These are phyloP conservation scores for Mythimna loreyi DNA, from an alignment of 2,888 invertebrate species.

Conservation along the genomic window DNA sequence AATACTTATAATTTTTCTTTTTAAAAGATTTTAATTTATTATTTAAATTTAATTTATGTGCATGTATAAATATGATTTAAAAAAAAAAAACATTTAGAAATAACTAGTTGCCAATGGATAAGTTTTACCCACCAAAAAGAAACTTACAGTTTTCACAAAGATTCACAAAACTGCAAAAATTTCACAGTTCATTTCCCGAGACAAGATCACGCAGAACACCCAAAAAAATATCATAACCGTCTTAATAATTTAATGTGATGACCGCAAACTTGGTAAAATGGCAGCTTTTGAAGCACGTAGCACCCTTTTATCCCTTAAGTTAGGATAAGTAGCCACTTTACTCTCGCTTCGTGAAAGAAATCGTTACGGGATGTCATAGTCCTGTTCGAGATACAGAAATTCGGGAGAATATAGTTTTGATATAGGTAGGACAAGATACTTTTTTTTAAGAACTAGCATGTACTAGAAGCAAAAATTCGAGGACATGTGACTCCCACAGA, in stretches of 20 bases:
- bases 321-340: conserved; percentile 30
- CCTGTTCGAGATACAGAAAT: conserved; percentile 2
- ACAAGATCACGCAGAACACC: conserved; percentile 12
- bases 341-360: background rate
- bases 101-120: no score
- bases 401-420: background rate
- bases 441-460: no score
- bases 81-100: no score
- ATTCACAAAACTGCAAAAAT: background rate
- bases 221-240: conserved; percentile 21
- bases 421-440: background rate
- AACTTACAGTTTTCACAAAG: background rate
- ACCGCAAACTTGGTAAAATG: conserved; percentile 34
- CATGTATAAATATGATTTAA: no score
- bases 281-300: conserved; percentile 49
- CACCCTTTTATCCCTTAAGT: conserved; percentile 30
- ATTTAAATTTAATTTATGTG: no score
- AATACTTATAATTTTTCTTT: no score
- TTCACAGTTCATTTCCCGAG: background rate
- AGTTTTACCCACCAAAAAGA: no score
- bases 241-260: conserved; percentile 50
- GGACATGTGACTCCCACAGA: no score
- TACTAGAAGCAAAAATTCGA: no score
- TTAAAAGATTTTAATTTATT: no score
- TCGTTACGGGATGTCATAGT: background rate